Percentiles rank a stretch among this genome's conserved stretches.
phyloP scores from a whole-genome alignment of 2,888 invertebrate species.

The Orthosia gracilis region DNA sequence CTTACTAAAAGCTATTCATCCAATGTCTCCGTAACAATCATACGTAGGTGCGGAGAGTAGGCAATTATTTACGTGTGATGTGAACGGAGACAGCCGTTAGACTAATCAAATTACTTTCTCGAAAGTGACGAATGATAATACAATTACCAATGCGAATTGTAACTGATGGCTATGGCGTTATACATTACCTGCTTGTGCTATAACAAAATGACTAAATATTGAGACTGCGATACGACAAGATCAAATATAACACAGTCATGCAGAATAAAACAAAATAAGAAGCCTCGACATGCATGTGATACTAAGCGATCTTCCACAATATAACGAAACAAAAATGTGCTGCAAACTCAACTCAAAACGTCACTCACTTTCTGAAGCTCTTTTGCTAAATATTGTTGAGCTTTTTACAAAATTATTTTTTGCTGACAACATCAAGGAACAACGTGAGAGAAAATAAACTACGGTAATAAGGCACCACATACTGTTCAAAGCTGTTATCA shows the following conservation, averaged over 20 bases:
- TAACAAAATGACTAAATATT: conserved; percentile 14
- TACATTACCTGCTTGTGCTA: conserved; percentile 28
- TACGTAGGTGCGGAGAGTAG: not conserved
- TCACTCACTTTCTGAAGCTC: conserved; percentile 19
- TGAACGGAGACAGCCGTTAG: not conserved
- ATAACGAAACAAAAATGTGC: conserved; percentile 27
- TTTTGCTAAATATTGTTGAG: conserved; percentile 2
- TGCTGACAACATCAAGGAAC: conserved; percentile 32
- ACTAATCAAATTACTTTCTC: conserved; percentile 10
- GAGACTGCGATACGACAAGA: conserved; percentile 32
- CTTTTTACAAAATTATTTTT: not conserved
- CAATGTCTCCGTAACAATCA: conserved; percentile 6
- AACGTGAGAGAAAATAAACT: conserved; percentile 10
- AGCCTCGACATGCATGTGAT: conserved; percentile 45
- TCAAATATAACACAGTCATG: conserved; percentile 61
- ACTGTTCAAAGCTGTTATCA: conserved; percentile 47
- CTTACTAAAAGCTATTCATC: conserved; percentile 21
- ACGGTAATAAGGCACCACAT: conserved; percentile 26
- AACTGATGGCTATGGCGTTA: conserved; percentile 3
- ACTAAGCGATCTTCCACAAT: conserved; percentile 21
- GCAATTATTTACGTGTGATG: not conserved
- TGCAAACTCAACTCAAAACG: conserved; percentile 28
- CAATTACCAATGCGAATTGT: not conserved
- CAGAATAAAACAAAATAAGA: conserved; percentile 46
- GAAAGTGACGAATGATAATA: not conserved